A percentile compares a stretch with the other conserved stretches of the same genome.
phyloP scores from a whole-genome alignment of 2,797 vertebrate species.

The Poeciliopsis paucimaculata region DNA sequence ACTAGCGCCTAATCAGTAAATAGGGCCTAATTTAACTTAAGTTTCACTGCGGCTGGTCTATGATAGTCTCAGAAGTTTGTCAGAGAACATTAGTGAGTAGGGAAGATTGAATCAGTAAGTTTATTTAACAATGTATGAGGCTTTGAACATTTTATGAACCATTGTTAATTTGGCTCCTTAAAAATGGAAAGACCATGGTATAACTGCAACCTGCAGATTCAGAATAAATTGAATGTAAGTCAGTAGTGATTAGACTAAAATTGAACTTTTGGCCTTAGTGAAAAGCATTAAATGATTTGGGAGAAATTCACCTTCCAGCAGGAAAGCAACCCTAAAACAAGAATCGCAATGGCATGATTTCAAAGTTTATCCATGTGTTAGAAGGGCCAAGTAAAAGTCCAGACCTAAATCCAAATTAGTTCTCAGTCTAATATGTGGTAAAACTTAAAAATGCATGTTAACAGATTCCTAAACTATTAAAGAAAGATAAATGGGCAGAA shows the following conservation, averaged over 20 bases:
- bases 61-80: background rate
- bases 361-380: background rate
- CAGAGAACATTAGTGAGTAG: background rate
- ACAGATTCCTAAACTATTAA: background rate
- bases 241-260: background rate
- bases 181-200: background rate
- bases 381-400: background rate
- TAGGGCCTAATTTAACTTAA: background rate
- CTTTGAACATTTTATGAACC: background rate
- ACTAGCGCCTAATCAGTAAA: background rate
- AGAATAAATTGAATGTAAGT: background rate
- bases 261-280: background rate
- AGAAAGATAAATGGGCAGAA: background rate
- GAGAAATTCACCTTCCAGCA: background rate
- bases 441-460: background rate
- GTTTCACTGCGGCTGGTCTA: background rate
- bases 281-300: background rate
- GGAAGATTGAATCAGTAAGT: background rate
- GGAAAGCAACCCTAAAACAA: background rate
- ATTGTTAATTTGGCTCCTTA: background rate
- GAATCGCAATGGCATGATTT: background rate
- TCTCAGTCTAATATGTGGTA: background rate
- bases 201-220: background rate
- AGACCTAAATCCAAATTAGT: background rate
- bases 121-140: background rate